These are phyloP conservation scores for Heliothis subflexa DNA, from an alignment of 1,140 invertebrate genomes.

Conservation along the genomic window DNA sequence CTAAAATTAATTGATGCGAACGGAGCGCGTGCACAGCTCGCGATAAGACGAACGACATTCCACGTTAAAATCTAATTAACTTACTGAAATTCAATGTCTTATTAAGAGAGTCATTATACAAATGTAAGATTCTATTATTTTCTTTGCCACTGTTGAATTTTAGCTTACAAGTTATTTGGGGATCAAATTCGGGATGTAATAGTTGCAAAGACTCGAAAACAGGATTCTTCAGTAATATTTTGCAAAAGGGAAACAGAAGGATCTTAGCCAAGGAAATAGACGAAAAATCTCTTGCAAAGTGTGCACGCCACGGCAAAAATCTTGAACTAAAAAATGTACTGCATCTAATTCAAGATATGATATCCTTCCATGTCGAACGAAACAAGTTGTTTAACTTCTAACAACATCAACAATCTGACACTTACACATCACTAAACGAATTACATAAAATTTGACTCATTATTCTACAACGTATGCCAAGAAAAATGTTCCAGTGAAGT, in stretches of 20 bases:
- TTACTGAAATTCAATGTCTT: neutral
- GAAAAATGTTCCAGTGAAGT: constrained; percentile 59
- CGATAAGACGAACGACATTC: constrained; percentile 14
- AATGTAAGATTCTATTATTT: neutral
- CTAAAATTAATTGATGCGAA: constrained; percentile 17
- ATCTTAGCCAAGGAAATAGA: neutral
- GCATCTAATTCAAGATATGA: constrained; percentile 70
- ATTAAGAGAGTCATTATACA: neutral
- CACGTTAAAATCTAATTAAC: constrained; percentile 4
- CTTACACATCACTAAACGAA: constrained; percentile 64
- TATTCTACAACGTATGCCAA: constrained; percentile 75
- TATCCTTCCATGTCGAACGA: constrained; percentile 63
- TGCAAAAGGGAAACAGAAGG: too few species aligned
- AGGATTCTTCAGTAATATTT: too few species aligned
- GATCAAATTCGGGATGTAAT: too few species aligned
- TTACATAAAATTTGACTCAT: constrained; percentile 76
- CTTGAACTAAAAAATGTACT: constrained; percentile 55
- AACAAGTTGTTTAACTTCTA: constrained; percentile 67
- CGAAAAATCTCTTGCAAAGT: constrained; percentile 2
- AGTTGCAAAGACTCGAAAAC: too few species aligned
- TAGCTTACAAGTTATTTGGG: too few species aligned
- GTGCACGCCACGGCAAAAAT: neutral
- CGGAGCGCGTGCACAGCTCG: constrained; percentile 24
- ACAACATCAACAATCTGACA: constrained; percentile 67
- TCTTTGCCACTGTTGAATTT: too few species aligned